These are phyloP conservation scores for Alligator mississippiensis DNA, from an alignment of 2,113 vertebrate species.

Conservation along the genomic window DNA sequence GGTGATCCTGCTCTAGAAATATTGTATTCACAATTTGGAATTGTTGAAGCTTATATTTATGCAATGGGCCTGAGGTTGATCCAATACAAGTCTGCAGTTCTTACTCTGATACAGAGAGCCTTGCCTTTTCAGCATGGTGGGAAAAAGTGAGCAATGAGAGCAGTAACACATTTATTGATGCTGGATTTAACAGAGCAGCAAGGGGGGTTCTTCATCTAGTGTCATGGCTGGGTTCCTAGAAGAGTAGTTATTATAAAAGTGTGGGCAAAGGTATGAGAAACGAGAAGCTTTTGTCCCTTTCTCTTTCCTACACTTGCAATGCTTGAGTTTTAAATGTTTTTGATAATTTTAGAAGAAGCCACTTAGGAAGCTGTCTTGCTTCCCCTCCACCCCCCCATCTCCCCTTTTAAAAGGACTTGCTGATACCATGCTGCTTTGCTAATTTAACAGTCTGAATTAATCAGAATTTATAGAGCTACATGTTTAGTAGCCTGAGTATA, in stretches of 20 bases:
- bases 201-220: background rate
- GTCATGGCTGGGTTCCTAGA: background rate
- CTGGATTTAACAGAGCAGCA: background rate
- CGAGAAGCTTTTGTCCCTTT: background rate
- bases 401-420: background rate
- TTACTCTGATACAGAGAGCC: background rate
- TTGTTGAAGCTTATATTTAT: background rate
- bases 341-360: background rate
- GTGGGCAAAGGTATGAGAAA: background rate
- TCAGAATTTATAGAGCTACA: background rate
- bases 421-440: background rate
- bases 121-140: background rate
- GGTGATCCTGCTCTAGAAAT: background rate
- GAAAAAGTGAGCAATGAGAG: background rate
- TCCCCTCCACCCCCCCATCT: background rate
- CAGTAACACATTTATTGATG: background rate
- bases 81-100: background rate
- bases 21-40: background rate
- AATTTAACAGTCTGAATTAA: background rate
- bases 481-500: background rate
- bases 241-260: background rate
- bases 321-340: background rate
- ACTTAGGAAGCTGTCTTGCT: background rate
- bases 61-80: background rate
- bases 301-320: background rate